A percentile compares a stretch with the other conserved stretches of the same genome.
Evolutionary conservation across 2,113 vertebrate species (phyloP).

Genomic region (Platycercus adscitus): DNA sequence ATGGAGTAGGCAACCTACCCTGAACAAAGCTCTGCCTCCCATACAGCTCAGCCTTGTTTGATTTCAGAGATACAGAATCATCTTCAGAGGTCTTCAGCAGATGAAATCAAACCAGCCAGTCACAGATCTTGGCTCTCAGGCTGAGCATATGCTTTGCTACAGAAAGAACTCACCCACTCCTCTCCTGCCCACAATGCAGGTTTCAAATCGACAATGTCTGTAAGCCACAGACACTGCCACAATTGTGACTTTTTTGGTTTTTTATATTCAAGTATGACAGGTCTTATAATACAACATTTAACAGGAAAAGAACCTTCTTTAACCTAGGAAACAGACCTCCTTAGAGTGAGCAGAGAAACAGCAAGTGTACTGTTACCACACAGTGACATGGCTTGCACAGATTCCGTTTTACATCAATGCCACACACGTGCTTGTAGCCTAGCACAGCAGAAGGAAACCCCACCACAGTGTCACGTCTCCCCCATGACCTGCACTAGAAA

Average conservation of each 20-base stretch:
- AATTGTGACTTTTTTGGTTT: not conserved
- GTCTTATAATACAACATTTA: not conserved
- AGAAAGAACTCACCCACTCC: not conserved
- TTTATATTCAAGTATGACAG: not conserved
- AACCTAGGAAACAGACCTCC: not conserved
- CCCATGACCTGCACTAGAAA: not conserved
- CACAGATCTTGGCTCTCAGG: not conserved
- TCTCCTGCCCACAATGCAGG: not conserved
- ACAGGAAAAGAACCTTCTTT: not conserved
- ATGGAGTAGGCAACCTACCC: fast-evolving
- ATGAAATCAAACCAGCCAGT: not conserved
- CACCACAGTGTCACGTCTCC: not conserved
- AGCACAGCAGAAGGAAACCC: not conserved
- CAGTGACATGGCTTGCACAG: not conserved
- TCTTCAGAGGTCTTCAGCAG: not conserved
- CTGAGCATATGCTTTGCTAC: not conserved
- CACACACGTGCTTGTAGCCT: not conserved
- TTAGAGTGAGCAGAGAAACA: not conserved
- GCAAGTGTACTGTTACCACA: too few species aligned
- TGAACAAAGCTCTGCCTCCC: not conserved
- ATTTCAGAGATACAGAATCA: not conserved
- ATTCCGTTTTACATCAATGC: not conserved
- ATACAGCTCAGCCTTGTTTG: not conserved
- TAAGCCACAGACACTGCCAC: not conserved
- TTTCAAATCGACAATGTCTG: not conserved